These are phyloP conservation scores for Anser brachyrhynchus DNA, from an alignment of 2,113 vertebrate species.

Conservation along the genomic window DNA sequence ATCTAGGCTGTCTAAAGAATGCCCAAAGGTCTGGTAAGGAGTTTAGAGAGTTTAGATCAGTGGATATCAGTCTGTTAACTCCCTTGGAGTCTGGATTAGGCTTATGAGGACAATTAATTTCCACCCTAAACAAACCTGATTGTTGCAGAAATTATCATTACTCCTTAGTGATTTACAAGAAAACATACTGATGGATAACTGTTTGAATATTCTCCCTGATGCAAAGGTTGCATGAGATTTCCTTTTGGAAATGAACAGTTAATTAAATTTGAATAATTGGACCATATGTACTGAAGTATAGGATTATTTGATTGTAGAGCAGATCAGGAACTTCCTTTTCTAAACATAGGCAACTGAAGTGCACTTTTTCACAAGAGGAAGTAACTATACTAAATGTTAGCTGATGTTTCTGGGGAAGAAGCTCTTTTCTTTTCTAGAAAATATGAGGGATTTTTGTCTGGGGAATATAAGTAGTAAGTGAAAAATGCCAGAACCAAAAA, in stretches of 20 bases:
- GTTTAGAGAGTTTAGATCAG: not conserved
- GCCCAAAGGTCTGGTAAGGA: not conserved
- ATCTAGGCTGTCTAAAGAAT: not conserved
- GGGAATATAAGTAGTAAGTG: conserved; percentile 11
- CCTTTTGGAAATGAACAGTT: not conserved
- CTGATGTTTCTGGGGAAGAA: not conserved
- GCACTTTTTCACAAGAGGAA: not conserved
- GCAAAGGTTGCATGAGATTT: not conserved
- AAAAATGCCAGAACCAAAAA: not conserved
- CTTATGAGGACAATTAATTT: not conserved
- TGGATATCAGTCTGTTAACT: not conserved
- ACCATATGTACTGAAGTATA: not conserved
- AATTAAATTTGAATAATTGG: not conserved
- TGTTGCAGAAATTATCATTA: not conserved
- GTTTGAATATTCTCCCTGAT: not conserved
- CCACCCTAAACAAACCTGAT: not conserved
- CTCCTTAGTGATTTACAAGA: not conserved
- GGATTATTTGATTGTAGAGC: not conserved
- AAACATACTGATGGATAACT: not conserved
- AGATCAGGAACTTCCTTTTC: not conserved
- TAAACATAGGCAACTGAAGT: not conserved
- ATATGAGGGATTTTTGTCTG: not conserved
- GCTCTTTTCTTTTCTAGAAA: not conserved
- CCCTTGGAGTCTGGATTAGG: not conserved
- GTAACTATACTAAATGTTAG: not conserved